Conservation (phyloP, 1,140 invertebrate genomes). For the Hycleus phaleratus region DNA sequence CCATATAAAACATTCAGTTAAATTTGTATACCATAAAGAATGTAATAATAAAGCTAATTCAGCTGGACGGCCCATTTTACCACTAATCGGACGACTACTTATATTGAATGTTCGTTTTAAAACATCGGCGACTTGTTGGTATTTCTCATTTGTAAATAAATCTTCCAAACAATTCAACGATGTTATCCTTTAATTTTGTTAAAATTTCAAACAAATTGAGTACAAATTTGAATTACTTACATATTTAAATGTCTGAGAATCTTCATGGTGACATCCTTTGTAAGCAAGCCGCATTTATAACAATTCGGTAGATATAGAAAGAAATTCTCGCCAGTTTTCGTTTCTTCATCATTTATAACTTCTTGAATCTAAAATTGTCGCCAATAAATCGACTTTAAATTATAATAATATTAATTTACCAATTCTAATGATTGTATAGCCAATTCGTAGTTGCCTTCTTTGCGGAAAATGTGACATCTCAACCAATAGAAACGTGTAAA, state of each 20-base stretch:
- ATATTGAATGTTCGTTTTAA: constrained; percentile 49
- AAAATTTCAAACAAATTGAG: not conserved
- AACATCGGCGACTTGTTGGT: constrained; percentile 55
- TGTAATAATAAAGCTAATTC: constrained; percentile 60
- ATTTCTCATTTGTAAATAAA: constrained; percentile 53
- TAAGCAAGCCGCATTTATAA: constrained; percentile 44
- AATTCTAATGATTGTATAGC: constrained; percentile 44
- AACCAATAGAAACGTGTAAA: constrained; percentile 48
- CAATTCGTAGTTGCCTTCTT: constrained; percentile 43
- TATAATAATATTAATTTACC: constrained; percentile 25
- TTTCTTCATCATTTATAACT: constrained; percentile 37
- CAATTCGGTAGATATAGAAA: constrained; percentile 46
- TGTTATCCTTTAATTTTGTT: constrained; percentile 41
- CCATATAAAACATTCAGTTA: constrained; percentile 66
- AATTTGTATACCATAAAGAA: constrained; percentile 54
- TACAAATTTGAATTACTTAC: constrained; percentile 23
- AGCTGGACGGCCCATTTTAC: constrained; percentile 44
- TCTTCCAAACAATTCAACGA: constrained; percentile 49
- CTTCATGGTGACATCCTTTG: constrained; percentile 39
- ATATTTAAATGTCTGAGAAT: constrained; percentile 46
- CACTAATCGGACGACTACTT: constrained; percentile 39
- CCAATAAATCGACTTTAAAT: not conserved
- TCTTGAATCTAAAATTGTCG: constrained; percentile 36
- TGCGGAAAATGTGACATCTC: constrained; percentile 46
- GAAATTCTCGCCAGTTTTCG: constrained; percentile 28